Evolutionary conservation across 35 echinoderm and acorn worm species (phyloP).

Genomic region (Lytechinus pictus): DNA sequence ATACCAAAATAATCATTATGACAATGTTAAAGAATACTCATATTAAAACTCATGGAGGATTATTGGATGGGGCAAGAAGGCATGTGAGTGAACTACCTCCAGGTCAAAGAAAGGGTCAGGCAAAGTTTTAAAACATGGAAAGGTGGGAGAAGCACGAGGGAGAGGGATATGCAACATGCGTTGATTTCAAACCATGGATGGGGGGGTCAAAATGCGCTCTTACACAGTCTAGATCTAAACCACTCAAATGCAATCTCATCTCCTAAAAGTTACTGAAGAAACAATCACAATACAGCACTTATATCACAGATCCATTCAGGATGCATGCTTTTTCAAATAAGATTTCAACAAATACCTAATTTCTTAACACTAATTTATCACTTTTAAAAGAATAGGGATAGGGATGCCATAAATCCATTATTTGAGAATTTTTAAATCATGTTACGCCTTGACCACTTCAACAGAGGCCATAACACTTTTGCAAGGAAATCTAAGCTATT

Average conservation of each 20-base stretch:
- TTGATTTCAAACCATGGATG: not conserved
- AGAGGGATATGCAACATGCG: not conserved
- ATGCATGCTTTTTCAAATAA: not conserved
- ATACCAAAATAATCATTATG: slow-evolving; percentile 6
- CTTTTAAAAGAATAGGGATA: too few species aligned
- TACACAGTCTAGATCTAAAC: not conserved
- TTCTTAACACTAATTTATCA: too few species aligned
- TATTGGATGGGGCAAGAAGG: too few species aligned
- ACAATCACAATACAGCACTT: not conserved
- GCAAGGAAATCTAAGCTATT: too few species aligned
- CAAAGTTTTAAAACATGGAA: not conserved
- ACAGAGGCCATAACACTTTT: too few species aligned
- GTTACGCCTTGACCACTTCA: too few species aligned
- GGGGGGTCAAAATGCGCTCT: not conserved
- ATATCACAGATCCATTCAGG: not conserved
- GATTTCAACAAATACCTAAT: too few species aligned
- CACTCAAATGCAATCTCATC: not conserved
- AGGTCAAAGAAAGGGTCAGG: not conserved
- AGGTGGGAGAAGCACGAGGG: not conserved
- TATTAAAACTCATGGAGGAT: not conserved
- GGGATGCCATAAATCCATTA: too few species aligned
- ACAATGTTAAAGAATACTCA: slow-evolving; percentile 10
- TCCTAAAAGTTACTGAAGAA: not conserved
- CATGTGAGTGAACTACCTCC: too few species aligned
- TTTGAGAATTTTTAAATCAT: not conserved